A percentile compares a stretch with the other conserved stretches of the same genome.
Evolutionary conservation across 2,797 vertebrate species (phyloP).

Genomic region (Antrozous pallidus): DNA sequence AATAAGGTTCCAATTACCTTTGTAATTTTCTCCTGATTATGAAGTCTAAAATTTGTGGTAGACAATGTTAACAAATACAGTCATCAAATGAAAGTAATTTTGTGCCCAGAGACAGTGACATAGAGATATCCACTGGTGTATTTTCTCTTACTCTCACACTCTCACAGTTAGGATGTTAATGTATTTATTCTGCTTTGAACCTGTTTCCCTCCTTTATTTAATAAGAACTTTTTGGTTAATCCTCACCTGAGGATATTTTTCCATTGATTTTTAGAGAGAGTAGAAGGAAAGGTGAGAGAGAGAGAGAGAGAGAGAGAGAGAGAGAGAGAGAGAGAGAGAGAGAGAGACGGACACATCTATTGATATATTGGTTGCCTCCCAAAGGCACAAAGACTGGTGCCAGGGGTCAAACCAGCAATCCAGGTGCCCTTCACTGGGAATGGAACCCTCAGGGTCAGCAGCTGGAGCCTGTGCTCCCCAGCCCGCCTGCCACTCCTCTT

Average conservation of each 20-base stretch:
- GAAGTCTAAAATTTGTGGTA: neutral
- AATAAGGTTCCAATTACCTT: constrained; percentile 21
- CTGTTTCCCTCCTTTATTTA: neutral
- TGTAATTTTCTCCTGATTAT: constrained; percentile 15
- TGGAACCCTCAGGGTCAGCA: neutral
- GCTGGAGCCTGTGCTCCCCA: neutral
- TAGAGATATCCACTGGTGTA: neutral
- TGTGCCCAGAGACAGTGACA: neutral
- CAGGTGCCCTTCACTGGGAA: neutral
- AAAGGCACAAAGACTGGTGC: neutral
- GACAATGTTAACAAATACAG: neutral
- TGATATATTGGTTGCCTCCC: neutral
- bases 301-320: too few species aligned
- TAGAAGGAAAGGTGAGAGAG: neutral
- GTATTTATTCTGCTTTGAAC: neutral
- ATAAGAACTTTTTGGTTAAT: neutral
- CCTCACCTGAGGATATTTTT: neutral
- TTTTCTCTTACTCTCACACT: neutral
- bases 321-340: too few species aligned
- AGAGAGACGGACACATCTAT: too few species aligned
- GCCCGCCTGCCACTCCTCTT: neutral
- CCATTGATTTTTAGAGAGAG: neutral
- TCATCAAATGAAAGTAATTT: constrained; percentile 29
- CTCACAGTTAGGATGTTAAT: neutral
- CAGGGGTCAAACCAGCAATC: neutral